Evolutionary conservation across 2,888 invertebrate genomes (phyloP), one percentile per base, ranked within the genome.

Genomic region (Sarcophaga carnaria): DNA sequence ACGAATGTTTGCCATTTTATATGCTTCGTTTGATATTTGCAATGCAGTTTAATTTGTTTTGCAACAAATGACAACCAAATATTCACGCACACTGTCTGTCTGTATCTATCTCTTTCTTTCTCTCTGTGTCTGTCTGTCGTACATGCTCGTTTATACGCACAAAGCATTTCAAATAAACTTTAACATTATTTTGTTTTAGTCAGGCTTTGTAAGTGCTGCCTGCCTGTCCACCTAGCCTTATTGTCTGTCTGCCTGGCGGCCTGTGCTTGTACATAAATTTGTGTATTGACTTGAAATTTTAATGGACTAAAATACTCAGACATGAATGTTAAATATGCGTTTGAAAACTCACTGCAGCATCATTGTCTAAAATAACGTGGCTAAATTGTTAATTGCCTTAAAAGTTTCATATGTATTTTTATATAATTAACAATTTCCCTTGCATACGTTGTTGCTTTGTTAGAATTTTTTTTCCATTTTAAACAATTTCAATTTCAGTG

Each of bases 1-100:
- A 54, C 66, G 80, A 86, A 37, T 76, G 79, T 86, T 86, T 83
- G 83, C 67, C 79, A 37, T 70, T 79, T 80, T 63, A 67, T 67
- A 77, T 77, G 86, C 83, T 80, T 83, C 83, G 86, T 83, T 86
- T 86, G 86, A 77, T 76, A 83, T 83, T 83, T 83, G 86, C 83
- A 86, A 86, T 86, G 86, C 80, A 83, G 83, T 86, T 86, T 86
- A 86, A 86, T 86, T 86, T 86, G 86, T 86, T 86, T 80, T 86
- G 86, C 71, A 77, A 83, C 69, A 86, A 86, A 83, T 80, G 83
- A 83, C 83, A 83, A 77, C 59, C 59, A 71, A 76, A 60, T 54
- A 54, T 54, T 54, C 25, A 67, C 45, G 67, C 12, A 17, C 49
- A 37, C 3, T 17, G 54, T 14, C 54, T 45, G 11, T 64, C 22